phyloP scores from a whole-genome alignment of 2,113 vertebrate genomes.

The Willisornis vidua region DNA sequence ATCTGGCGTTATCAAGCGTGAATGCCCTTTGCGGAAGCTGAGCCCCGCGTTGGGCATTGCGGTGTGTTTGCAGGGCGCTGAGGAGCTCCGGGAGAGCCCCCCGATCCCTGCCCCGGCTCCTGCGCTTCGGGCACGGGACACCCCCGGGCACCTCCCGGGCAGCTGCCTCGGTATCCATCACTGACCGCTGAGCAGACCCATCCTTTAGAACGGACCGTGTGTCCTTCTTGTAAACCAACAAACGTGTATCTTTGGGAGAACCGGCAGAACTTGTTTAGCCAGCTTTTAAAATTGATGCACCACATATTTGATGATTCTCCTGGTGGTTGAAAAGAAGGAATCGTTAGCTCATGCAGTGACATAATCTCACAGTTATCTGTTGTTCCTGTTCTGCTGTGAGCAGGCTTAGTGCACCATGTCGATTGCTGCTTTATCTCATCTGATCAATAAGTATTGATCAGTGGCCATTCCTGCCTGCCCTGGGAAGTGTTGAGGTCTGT shows the following conservation, averaged over 20 bases:
- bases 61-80: accelerated
- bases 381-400: accelerated
- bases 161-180: accelerated
- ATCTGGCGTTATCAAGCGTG: accelerated
- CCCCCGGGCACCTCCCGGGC: too few relatives aligned
- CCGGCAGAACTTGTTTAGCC: background rate
- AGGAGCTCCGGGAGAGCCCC: background rate
- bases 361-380: accelerated
- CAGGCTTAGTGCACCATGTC: too few relatives aligned
- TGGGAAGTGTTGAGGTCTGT: accelerated
- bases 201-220: accelerated
- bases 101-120: accelerated
- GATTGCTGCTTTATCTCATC: background rate
- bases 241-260: accelerated
- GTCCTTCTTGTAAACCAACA: background rate
- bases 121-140: too few relatives aligned
- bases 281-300: background rate
- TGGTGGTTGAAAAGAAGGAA: background rate
- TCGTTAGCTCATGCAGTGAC: accelerated
- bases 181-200: accelerated
- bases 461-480: background rate
- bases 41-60: accelerated
- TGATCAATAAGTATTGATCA: background rate
- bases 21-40: accelerated
- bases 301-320: background rate